Evolutionary conservation across 1,140 invertebrate genomes (phyloP), one percentile per base, ranked within the genome.

Genomic region (Elysia chlorotica): DNA sequence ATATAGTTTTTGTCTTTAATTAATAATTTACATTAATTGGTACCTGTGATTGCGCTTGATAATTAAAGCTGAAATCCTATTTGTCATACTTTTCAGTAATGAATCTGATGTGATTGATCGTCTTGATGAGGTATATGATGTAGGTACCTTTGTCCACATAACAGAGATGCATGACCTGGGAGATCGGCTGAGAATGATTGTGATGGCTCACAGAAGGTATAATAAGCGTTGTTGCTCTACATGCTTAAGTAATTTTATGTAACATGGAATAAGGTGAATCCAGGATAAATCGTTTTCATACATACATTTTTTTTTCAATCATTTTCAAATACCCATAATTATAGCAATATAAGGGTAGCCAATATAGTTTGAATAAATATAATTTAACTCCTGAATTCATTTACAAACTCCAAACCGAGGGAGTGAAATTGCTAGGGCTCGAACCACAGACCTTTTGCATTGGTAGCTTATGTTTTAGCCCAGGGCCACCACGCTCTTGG

Each of bases 91-190:
- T 79, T 77, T 4, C 77, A 93, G 91, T 79, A 94, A 95, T 86
- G 93, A 96, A 78, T 89, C 91, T n/a, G 96, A 99, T 86, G 90
- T 97, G 48, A 93, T 99, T 10, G 90, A 92, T 56, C 93, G 90
- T 78, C 81, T 99, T 36, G 90, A 93, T 84, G 96, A 99, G 71
- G 89, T 99, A 31, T 95, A 99, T 86, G 87, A 91, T 54, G 90
- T 99, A 30, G 98, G 98, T 36, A 95, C 97, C 14, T 99, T 99
- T 90, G 97, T 95, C 35, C 96, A 99, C 88, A 99, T 99, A 80
- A 94, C 96, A 82, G 97, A 99, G 88, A 91, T 99, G 85, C 96
- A 98, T 86, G 97, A 99, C 87, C 89, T 98, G 79, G 96, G 96
- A 23, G 94, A 96, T 85, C 93, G 93, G 85, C 83, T 99, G 62